phyloP scores from a whole-genome alignment of 2,888 invertebrate genomes.

The Trichopoda pennipes region DNA sequence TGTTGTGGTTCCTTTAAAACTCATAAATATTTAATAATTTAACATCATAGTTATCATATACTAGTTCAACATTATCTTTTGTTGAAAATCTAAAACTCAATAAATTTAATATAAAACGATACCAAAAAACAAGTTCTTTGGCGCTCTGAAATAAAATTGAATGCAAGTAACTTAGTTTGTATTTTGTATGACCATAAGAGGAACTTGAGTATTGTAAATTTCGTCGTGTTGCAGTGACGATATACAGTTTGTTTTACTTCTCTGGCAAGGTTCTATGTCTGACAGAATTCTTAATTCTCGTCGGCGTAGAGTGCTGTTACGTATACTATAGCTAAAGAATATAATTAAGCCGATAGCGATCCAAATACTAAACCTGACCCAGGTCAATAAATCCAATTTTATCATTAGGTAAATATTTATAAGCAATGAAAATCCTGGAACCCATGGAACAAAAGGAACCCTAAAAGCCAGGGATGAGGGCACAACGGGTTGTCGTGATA shows the following conservation, averaged over 20 bases:
- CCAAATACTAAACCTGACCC: constrained; percentile 93
- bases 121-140: too few relatives aligned
- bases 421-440: constrained; percentile 90
- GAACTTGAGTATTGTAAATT: constrained; percentile 63
- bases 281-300: constrained; percentile 71
- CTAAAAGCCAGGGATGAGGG: constrained; percentile 85
- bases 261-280: constrained; percentile 69
- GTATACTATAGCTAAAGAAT: constrained; percentile 84
- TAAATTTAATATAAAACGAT: too few relatives aligned
- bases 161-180: constrained; percentile 46
- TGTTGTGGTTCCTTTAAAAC: too few relatives aligned
- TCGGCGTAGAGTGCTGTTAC: constrained; percentile 81
- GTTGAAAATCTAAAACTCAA: too few relatives aligned
- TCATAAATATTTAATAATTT: too few relatives aligned
- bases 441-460: constrained; percentile 90
- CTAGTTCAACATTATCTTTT: too few relatives aligned
- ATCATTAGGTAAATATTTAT: constrained; percentile 92
- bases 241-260: constrained; percentile 70
- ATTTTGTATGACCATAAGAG: constrained; percentile 69
- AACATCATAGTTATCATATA: too few relatives aligned
- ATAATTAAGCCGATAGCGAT: constrained; percentile 85
- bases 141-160: background rate
- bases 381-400: constrained; percentile 85
- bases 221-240: constrained; percentile 53
- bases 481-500: constrained; percentile 85